Evolutionary conservation across 2,797 vertebrate species (phyloP).

Genomic region (Pangasius mekongensis): DNA sequence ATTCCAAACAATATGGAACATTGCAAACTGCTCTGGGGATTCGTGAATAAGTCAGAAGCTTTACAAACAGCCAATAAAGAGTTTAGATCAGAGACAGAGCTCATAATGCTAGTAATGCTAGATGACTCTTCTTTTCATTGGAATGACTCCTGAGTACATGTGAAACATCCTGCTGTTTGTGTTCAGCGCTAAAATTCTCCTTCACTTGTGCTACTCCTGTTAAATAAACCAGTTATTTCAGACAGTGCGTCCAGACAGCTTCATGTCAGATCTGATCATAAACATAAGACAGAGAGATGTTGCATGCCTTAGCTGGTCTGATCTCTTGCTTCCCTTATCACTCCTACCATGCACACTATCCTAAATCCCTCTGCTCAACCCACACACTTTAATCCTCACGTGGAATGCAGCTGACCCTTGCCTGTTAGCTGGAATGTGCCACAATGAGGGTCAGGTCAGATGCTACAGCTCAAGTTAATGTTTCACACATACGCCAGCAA

Average conservation of each 20-base stretch:
- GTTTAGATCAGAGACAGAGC: neutral
- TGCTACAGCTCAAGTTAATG: conserved; percentile 44
- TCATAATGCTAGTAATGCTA: no score
- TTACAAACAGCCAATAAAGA: neutral
- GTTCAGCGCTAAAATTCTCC: neutral
- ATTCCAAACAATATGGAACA: conserved; percentile 64
- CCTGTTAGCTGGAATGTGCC: conserved; percentile 47
- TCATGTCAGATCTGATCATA: conserved; percentile 30
- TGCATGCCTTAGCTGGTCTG: conserved; percentile 44
- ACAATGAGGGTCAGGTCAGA: conserved; percentile 45
- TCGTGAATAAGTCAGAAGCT: conserved; percentile 25
- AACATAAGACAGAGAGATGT: conserved; percentile 56
- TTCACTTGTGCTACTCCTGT: neutral
- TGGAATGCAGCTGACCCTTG: conserved; percentile 49
- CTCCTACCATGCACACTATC: conserved; percentile 53
- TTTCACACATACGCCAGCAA: conserved; percentile 40
- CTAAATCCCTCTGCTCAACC: conserved; percentile 58
- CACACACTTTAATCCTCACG: conserved; percentile 53
- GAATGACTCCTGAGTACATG: neutral
- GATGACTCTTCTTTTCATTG: neutral
- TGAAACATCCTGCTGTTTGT: neutral
- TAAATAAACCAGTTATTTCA: neutral
- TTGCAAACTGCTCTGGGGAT: conserved; percentile 51
- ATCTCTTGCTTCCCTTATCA: conserved; percentile 63
- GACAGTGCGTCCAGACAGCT: neutral